phyloP scores from a whole-genome alignment of 2,113 vertebrate genomes.

The Cynocephalus volans region DNA sequence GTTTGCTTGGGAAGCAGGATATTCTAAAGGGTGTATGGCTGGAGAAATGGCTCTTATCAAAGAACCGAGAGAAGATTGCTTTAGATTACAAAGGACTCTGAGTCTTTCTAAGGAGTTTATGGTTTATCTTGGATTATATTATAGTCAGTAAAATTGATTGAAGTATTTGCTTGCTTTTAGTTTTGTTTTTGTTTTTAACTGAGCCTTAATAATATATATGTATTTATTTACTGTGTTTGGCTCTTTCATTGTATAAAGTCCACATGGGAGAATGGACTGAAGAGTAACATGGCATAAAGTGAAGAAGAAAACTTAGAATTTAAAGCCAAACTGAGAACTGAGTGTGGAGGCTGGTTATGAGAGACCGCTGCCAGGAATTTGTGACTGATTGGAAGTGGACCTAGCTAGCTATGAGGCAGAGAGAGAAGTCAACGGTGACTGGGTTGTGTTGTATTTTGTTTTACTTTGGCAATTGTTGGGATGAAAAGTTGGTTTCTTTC shows the following conservation, averaged over 20 bases:
- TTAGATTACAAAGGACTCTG: background rate
- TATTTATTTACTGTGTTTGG: background rate
- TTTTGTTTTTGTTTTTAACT: background rate
- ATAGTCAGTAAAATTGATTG: background rate
- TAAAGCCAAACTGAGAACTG: background rate
- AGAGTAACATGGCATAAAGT: background rate
- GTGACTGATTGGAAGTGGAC: background rate
- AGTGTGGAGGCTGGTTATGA: background rate
- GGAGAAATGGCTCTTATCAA: background rate
- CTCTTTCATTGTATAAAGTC: background rate
- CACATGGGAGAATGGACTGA: background rate
- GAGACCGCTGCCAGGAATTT: background rate
- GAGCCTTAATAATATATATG: background rate
- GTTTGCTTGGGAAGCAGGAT: background rate
- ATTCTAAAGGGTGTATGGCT: background rate
- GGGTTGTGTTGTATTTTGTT: background rate
- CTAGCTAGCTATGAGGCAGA: background rate
- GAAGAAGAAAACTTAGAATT: background rate
- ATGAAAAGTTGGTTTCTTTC: background rate
- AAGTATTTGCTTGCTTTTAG: background rate
- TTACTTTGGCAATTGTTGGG: background rate
- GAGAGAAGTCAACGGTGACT: background rate
- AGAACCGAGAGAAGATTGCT: background rate
- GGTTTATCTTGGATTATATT: background rate
- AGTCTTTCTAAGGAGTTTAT: background rate